phyloP scores from a whole-genome alignment of 2,888 invertebrate species.

The Eustalomyia histrio region DNA sequence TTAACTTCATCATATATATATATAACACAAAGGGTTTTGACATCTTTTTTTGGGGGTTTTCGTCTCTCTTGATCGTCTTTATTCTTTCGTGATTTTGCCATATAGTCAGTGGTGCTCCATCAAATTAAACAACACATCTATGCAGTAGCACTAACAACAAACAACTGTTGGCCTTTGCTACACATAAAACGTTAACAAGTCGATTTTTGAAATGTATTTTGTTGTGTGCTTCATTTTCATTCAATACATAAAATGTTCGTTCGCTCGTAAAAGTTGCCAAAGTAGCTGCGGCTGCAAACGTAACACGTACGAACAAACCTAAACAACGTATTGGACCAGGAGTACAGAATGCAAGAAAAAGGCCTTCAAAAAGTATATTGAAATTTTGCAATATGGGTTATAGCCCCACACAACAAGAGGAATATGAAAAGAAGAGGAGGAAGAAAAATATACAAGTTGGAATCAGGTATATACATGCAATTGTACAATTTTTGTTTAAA shows the following conservation, averaged over 20 bases:
- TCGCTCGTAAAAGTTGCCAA: not conserved
- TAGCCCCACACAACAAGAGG: constrained; percentile 28
- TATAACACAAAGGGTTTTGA: not conserved
- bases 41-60: not conserved
- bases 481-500: constrained; percentile 58
- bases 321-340: constrained; percentile 64
- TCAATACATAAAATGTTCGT: constrained; percentile 17
- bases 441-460: constrained; percentile 4
- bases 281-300: constrained; percentile 11
- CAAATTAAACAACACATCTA: constrained; percentile 1
- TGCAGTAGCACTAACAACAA: constrained; percentile 10
- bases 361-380: not conserved
- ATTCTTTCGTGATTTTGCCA: not conserved
- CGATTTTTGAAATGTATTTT: not conserved
- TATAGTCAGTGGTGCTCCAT: not conserved
- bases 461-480: no score
- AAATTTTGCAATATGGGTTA: constrained; percentile 54
- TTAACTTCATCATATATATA: no score
- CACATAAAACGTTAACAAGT: constrained; percentile 13
- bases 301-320: constrained; percentile 64
- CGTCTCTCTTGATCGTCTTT: not conserved
- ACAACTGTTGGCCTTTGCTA: constrained; percentile 24
- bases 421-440: constrained; percentile 36
- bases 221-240: not conserved
- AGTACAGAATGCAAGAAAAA: constrained; percentile 26